phyloP scores from a whole-genome alignment of 2,113 vertebrate genomes.

The Labrus mixtus region DNA sequence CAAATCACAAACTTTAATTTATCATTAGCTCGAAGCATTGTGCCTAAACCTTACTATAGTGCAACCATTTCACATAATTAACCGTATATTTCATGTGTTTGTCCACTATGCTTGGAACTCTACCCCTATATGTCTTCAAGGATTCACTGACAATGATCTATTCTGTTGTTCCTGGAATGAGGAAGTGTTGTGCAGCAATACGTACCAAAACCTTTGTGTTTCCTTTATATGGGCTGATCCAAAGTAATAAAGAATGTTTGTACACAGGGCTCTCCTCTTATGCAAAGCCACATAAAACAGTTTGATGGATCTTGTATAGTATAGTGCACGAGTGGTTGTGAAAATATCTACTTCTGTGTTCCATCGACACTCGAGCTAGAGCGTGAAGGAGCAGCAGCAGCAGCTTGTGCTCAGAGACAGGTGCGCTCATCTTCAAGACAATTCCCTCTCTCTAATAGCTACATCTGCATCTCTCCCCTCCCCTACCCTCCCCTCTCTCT shows the following conservation, averaged over 20 bases:
- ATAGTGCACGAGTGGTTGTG: not conserved
- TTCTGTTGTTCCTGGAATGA: too few relatives aligned
- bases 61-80: too few relatives aligned
- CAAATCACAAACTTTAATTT: too few relatives aligned
- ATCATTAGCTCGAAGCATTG: too few relatives aligned
- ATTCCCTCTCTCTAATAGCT: slow-evolving; percentile 50
- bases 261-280: not conserved
- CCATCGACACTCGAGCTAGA: not conserved
- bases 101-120: too few relatives aligned
- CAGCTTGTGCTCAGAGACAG: slow-evolving; percentile 54
- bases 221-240: not conserved
- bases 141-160: too few relatives aligned
- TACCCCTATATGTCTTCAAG: too few relatives aligned
- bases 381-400: slow-evolving; percentile 1
- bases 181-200: not conserved
- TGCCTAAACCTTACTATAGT: too few relatives aligned
- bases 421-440: slow-evolving; percentile 60
- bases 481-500: not conserved
- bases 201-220: not conserved
- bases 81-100: too few relatives aligned
- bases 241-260: not conserved
- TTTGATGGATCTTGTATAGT: not conserved
- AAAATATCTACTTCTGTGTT: slow-evolving; percentile 10
- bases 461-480: slow-evolving; percentile 42
- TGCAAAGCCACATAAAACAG: not conserved